phyloP scores from a whole-genome alignment of 1,140 invertebrate genomes.

The Scylla paramamosain region DNA sequence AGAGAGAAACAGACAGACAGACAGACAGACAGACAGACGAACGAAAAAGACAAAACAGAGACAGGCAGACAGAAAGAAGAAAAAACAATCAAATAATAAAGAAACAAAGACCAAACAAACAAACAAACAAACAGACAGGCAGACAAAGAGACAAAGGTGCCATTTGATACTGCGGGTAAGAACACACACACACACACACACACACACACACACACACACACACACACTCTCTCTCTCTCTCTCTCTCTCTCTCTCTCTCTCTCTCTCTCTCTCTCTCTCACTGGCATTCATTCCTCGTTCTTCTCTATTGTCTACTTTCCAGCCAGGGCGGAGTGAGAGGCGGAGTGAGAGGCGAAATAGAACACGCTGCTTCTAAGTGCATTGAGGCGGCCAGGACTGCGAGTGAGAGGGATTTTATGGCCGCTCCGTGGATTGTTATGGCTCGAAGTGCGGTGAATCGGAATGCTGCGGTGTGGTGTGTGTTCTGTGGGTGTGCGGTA shows the following conservation, averaged over 20 bases:
- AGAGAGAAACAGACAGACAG: background rate
- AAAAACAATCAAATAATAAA: background rate
- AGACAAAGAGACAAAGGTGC: background rate
- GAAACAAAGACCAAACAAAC: background rate
- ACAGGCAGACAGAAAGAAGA: background rate
- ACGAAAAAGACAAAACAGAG: background rate
- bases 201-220: background rate
- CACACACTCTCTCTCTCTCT: background rate
- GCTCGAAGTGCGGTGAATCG: too few species aligned
- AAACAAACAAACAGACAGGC: background rate
- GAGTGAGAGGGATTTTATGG: too few species aligned
- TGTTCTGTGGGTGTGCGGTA: too few species aligned
- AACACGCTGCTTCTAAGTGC: too few species aligned
- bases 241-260: slow-evolving; percentile 7
- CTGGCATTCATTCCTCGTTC: background rate
- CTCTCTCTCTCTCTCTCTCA: background rate
- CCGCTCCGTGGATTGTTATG: too few species aligned
- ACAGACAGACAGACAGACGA: background rate
- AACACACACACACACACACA: background rate
- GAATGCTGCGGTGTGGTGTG: too few species aligned
- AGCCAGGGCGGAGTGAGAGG: background rate
- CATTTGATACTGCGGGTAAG: background rate
- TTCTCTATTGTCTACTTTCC: background rate
- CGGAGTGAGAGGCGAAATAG: too few species aligned
- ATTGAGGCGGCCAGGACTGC: too few species aligned